Percentiles rank a stretch among this genome's conserved stretches.
phyloP scores from a whole-genome alignment of 2,797 vertebrate genomes.

The Anabacerthia variegaticeps region DNA sequence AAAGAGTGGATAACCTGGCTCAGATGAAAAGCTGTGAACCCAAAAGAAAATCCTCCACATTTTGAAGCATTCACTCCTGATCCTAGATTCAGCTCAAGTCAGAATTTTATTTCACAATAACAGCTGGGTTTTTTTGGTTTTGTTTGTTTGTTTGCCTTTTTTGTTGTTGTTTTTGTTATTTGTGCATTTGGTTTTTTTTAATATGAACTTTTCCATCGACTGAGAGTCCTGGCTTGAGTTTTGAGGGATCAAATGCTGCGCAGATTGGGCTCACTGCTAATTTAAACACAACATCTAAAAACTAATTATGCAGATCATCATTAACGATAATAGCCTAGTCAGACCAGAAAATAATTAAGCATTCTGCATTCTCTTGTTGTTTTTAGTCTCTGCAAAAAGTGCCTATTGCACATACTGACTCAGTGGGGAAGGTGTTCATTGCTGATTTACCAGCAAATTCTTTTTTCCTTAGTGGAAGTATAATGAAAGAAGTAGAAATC shows the following conservation, averaged over 20 bases:
- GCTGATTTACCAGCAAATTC: conserved; percentile 48
- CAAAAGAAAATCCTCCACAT: background rate
- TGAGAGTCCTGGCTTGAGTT: background rate
- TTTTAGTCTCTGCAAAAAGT: conserved; percentile 53
- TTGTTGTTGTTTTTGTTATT: background rate
- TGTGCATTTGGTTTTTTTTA: background rate
- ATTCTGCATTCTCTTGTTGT: conserved; percentile 48
- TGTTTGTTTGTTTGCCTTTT: background rate
- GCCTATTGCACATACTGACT: background rate
- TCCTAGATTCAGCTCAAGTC: background rate
- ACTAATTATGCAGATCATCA: conserved; percentile 68
- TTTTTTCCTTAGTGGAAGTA: conserved; percentile 32
- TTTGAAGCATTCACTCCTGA: background rate
- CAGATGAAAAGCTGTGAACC: background rate
- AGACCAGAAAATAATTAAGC: conserved; percentile 68
- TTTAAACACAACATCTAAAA: conserved; percentile 64
- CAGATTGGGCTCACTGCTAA: conserved; percentile 46
- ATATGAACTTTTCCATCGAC: background rate
- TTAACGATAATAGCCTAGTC: conserved; percentile 53
- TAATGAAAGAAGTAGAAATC: conserved; percentile 57
- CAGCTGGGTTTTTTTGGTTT: background rate
- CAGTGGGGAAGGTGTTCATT: conserved; percentile 23
- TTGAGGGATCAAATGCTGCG: conserved; percentile 16
- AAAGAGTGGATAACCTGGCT: background rate
- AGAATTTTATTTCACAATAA: background rate